Percentiles rank a stretch among this genome's conserved stretches.
These are phyloP conservation scores for Oreohelix idahoensis DNA, from an alignment of 1,140 invertebrate genomes.

Conservation along the genomic window DNA sequence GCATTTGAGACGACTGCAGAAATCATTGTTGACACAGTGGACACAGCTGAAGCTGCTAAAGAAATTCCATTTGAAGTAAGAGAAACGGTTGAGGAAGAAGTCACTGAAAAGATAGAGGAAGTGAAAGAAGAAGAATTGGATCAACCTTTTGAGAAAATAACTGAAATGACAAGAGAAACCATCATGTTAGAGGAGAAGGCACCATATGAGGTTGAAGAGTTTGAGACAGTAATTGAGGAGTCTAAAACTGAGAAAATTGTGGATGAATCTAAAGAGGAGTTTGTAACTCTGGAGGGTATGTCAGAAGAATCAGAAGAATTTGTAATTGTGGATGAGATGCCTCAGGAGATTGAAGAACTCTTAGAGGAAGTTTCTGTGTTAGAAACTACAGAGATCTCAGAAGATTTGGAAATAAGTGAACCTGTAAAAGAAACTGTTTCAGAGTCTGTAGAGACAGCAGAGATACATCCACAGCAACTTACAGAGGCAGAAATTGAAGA, in stretches of 20 bases:
- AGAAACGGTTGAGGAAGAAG: slow-evolving; percentile 3
- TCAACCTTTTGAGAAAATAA: not conserved
- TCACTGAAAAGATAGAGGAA: not conserved
- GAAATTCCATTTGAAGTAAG: slow-evolving; percentile 13
- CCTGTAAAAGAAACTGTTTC: not conserved
- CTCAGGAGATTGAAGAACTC: slow-evolving; percentile 3
- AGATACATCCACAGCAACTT: not conserved
- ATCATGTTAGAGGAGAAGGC: not conserved
- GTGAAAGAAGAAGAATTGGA: not conserved
- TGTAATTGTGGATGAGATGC: slow-evolving; percentile 21
- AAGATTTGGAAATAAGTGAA: not conserved
- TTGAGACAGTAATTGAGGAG: slow-evolving; percentile 3
- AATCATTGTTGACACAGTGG: slow-evolving; percentile 17
- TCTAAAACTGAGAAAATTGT: slow-evolving; percentile 25
- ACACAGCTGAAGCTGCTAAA: not conserved
- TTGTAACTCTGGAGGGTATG: not conserved
- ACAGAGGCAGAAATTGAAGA: not conserved
- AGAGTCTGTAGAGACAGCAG: not conserved
- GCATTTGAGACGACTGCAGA: not conserved
- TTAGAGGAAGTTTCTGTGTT: not conserved
- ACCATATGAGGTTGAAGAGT: slow-evolving; percentile 4
- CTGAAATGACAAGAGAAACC: not conserved
- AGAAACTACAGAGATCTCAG: not conserved
- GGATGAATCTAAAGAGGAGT: slow-evolving; percentile 20
- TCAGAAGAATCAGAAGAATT: not conserved